Evolutionary conservation across 2,113 vertebrate genomes (phyloP).

Genomic region (Oncorhynchus clarkii): DNA sequence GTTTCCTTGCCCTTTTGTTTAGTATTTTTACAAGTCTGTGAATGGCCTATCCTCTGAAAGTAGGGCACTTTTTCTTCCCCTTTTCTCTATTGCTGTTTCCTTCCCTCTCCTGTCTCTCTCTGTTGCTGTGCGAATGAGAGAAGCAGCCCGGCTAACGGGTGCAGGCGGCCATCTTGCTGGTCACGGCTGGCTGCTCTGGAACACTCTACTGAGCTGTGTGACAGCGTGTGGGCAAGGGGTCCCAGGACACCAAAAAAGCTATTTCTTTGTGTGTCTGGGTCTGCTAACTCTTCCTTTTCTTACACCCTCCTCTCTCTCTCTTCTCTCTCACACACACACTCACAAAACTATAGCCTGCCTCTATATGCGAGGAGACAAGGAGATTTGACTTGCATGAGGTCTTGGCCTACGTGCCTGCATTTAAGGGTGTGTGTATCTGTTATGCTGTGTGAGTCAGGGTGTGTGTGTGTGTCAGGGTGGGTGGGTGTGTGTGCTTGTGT

Average conservation of each 20-base stretch:
- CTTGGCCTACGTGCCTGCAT: slow-evolving; percentile 59
- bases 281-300: slow-evolving; percentile 47
- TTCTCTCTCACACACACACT: slow-evolving; percentile 21
- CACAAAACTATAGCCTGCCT: slow-evolving; percentile 26
- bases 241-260: slow-evolving; percentile 24
- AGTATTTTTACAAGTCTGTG: slow-evolving; percentile 44
- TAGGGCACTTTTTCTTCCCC: slow-evolving; percentile 14
- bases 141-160: background rate
- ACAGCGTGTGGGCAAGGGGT: slow-evolving; percentile 47
- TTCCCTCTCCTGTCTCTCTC: background rate
- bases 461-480: background rate
- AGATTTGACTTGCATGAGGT: slow-evolving; percentile 65
- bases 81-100: slow-evolving; percentile 6
- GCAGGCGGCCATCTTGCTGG: slow-evolving; percentile 44
- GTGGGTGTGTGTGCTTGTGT: slow-evolving; percentile 46
- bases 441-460: slow-evolving; percentile 9
- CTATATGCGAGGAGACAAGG: slow-evolving; percentile 32
- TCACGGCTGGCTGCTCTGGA: slow-evolving; percentile 60
- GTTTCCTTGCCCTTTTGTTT: slow-evolving; percentile 32
- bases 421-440: slow-evolving; percentile 40
- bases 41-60: slow-evolving; percentile 33
- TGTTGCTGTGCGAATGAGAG: background rate
- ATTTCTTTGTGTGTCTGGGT: slow-evolving; percentile 17
- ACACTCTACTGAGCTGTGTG: slow-evolving; percentile 52
- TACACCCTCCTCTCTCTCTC: slow-evolving; percentile 28